phyloP scores from a whole-genome alignment of 1,140 invertebrate species.

The Platorchestia sp. region DNA sequence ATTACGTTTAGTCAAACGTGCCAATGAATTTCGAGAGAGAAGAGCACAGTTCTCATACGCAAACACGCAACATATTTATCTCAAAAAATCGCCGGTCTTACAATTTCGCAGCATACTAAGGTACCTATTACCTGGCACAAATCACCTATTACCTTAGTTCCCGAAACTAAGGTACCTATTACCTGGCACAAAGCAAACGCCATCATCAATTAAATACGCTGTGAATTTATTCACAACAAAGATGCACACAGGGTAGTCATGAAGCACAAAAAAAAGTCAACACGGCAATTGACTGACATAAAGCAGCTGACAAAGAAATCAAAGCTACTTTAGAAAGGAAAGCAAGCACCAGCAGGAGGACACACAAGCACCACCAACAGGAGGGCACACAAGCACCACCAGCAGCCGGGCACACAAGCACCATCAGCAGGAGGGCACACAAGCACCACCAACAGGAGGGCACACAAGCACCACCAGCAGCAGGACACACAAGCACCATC shows the following conservation, averaged over 20 bases:
- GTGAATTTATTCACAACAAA: too few species aligned
- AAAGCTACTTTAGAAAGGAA: neutral
- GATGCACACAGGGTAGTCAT: too few species aligned
- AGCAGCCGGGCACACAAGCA: neutral
- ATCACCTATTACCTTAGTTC: neutral
- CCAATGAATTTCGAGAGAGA: neutral
- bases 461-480: neutral
- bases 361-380: neutral
- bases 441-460: neutral
- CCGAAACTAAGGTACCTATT: neutral
- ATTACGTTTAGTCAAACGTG: neutral
- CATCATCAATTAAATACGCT: neutral
- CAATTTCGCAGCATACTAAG: neutral
- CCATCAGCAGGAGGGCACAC: neutral
- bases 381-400: neutral
- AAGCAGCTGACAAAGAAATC: too few species aligned
- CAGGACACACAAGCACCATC: neutral
- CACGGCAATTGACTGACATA: too few species aligned
- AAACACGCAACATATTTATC: neutral
- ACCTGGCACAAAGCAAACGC: neutral
- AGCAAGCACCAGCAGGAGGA: neutral
- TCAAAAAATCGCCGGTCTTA: neutral
- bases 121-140: neutral
- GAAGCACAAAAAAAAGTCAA: too few species aligned
- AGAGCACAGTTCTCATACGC: neutral